phyloP scores from a whole-genome alignment of 2,888 invertebrate genomes.

The Phalera bucephala region DNA sequence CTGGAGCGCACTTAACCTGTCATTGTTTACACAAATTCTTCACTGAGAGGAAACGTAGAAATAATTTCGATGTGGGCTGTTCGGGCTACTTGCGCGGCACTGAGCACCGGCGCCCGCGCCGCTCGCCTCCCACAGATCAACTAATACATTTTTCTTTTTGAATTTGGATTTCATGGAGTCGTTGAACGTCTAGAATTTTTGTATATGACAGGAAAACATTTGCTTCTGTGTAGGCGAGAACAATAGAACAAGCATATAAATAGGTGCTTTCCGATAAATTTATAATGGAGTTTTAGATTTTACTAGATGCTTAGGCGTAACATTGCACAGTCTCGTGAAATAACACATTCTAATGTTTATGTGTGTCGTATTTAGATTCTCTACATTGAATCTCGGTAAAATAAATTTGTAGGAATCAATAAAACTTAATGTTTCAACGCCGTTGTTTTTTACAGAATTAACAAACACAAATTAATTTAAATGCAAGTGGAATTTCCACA shows the following conservation, averaged over 20 bases:
- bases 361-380: neutral
- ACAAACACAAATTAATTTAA: too few relatives aligned
- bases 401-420: conserved; percentile 1
- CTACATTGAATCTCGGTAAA: too few relatives aligned
- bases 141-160: conserved; percentile 28
- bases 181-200: conserved; percentile 28
- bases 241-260: conserved; percentile 10
- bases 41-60: conserved; percentile 11
- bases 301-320: neutral
- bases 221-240: conserved; percentile 18
- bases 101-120: conserved; percentile 23
- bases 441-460: too few relatives aligned
- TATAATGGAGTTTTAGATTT: conserved; percentile 1
- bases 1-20: conserved; percentile 26
- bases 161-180: conserved; percentile 26
- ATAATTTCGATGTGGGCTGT: conserved; percentile 22
- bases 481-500: too few relatives aligned
- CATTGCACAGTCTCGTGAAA: neutral
- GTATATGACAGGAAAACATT: conserved; percentile 19
- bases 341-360: too few relatives aligned
- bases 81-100: conserved; percentile 17
- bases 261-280: conserved; percentile 6
- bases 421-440: neutral
- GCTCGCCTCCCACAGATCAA: conserved; percentile 26
- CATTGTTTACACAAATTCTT: conserved; percentile 35